These are phyloP conservation scores for Cromileptes altivelis DNA, from an alignment of 2,113 vertebrate species.

Conservation along the genomic window DNA sequence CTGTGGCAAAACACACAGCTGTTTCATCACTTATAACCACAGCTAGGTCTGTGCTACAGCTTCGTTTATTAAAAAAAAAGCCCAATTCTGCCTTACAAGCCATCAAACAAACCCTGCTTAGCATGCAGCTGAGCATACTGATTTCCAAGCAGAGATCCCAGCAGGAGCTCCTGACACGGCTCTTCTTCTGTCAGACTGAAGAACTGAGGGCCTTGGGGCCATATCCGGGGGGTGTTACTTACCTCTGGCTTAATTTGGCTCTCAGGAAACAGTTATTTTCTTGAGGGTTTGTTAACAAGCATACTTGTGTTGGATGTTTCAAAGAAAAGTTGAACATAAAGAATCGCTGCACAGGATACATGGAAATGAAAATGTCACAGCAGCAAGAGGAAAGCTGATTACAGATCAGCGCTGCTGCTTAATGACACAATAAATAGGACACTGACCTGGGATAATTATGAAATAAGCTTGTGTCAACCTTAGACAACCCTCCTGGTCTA, in stretches of 20 bases:
- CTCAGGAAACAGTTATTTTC: conserved; percentile 32
- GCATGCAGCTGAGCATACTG: conserved; percentile 60
- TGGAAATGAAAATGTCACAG: conserved; percentile 1
- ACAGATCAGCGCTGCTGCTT: conserved; percentile 18
- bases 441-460: neutral
- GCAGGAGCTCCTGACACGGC: conserved; percentile 59
- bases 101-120: conserved; percentile 51
- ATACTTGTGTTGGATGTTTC: neutral
- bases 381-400: conserved; percentile 11
- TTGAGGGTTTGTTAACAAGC: conserved; percentile 39
- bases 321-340: conserved; percentile 25
- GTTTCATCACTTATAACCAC: conserved; percentile 42
- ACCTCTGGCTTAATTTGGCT: conserved; percentile 46
- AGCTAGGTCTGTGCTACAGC: neutral
- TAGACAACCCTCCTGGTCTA: neutral
- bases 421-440: neutral
- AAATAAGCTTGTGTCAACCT: neutral
- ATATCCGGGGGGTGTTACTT: conserved; percentile 18
- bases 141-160: conserved; percentile 55
- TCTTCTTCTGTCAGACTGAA: conserved; percentile 59
- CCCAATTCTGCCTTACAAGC: conserved; percentile 10
- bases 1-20: conserved; percentile 13
- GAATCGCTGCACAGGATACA: neutral
- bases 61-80: conserved; percentile 18
- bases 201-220: conserved; percentile 31